Evolutionary conservation across 2,888 invertebrate species (phyloP).

Genomic region (Lasioglossum leucozonium): DNA sequence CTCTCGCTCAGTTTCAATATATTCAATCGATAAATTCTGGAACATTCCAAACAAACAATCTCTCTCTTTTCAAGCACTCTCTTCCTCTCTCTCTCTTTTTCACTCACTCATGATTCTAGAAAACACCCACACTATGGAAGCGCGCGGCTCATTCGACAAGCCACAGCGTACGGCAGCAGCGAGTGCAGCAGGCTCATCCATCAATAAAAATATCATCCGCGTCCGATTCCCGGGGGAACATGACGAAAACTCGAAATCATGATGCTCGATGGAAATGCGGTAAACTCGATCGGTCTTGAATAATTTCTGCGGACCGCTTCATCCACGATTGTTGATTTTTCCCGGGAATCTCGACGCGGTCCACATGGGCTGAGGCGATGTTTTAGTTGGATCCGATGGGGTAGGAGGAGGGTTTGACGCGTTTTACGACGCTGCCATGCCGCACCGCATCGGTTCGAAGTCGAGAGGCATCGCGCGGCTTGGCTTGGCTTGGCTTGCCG

Average conservation of each 20-base stretch:
- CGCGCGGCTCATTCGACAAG: not conserved
- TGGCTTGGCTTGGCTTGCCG: too few relatives aligned
- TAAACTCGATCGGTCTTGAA: conserved; percentile 20
- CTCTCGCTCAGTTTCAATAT: too few relatives aligned
- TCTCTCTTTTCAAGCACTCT: too few relatives aligned
- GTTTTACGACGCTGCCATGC: conserved; percentile 45
- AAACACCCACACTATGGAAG: too few relatives aligned
- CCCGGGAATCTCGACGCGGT: not conserved
- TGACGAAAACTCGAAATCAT: conserved; percentile 31
- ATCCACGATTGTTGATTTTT: conserved; percentile 39
- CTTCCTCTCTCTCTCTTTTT: too few relatives aligned
- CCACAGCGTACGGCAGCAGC: not conserved
- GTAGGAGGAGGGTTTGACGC: not conserved
- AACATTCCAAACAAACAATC: too few relatives aligned
- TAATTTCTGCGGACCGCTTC: conserved; percentile 37
- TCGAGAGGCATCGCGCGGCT: not conserved
- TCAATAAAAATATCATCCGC: not conserved
- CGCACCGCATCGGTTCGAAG: not conserved
- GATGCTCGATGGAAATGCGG: conserved; percentile 12
- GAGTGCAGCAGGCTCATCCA: not conserved
- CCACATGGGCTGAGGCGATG: conserved; percentile 11
- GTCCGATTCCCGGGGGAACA: not conserved
- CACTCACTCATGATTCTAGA: too few relatives aligned
- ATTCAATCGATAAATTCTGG: too few relatives aligned
- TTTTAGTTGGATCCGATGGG: conserved; percentile 13